Base-by-base conservation (phyloP, 2,888 invertebrate species). In the Noctua pronuba region DNA sequence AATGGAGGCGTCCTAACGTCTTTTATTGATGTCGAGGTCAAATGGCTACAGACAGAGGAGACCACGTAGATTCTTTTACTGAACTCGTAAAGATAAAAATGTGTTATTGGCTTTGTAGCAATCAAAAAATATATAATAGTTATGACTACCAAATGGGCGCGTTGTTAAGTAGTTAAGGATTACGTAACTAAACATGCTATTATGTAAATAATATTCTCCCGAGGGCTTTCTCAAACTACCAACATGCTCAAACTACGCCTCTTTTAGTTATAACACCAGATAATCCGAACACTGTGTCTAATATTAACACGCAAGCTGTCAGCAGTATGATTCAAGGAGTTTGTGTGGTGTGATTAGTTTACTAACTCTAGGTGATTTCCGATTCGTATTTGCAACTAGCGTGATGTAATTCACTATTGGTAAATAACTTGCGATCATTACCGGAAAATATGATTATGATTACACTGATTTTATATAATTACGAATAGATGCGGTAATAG, bases 11-110 rank as follows among this genome's bases (percentile, higher is more conserved):
- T 74, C 18, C 46, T 65, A 71, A 77, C 46, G 16, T 60, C 13
- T 74, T 55, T 44, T 55, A 70, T 75, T 46, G 38, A 49, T 55
- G 41, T 67, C 28, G 35, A 46, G n/a, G 72, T 72, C 28, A 73
- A 73, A 71, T 69, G 41, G 4, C 21, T 41, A 16, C 62, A 10
- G n/a, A n/a, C n/a, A n/a, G n/a, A n/a, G 41, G 70, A n/a, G 38
- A 58, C 3, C 58, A 35, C 7, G 18, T 13, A 55, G 3, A 35
- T 24, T 35, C 21, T 2, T 44, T 74, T 16, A 44, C 16, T 46
- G 31, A n/a, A 62, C 18, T 46, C 4, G 21, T 8, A 8, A 60
- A 49, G 5, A 55, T 11, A 1, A 7, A 41, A 73, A 44, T 73
- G 16, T 55, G 11, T 13, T 55, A n/a, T 55, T 55, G n/a, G 6